Base-by-base conservation (phyloP, 2,797 vertebrate genomes). In the Yasuhikotakia modesta region DNA sequence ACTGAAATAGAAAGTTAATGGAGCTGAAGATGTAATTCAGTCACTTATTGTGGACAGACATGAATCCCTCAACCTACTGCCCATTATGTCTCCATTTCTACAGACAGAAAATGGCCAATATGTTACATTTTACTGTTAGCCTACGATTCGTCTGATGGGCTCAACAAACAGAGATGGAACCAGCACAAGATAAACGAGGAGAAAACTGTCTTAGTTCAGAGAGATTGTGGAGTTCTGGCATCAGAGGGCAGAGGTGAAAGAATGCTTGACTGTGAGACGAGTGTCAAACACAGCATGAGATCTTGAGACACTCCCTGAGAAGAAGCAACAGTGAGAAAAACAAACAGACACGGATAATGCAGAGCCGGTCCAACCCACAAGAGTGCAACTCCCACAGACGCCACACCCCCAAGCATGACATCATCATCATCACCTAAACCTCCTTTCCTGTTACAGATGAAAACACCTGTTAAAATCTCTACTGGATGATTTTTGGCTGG, bases 261-360 rank as follows among this genome's bases (percentile, higher is more conserved):
- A 78, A 48, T 70, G 35, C 87, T n/a, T 88, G 89, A 89, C 81
- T 72, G 79, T 67, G 83, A 84, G 71, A 79, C 81, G 76, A 73
- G 89, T n/a, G n/a, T n/a, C n/a, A n/a, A n/a, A n/a, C n/a, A 93
- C 90, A 91, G 93, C 91, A 94, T 93, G 90, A 87, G 88, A 89
- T 94, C 83, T 94, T 94, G 90, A 89, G 90, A 90, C 90, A 92
- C 91, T 93, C 89, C 95, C 93, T 93, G 92, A 90, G 93, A 94
- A 93, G 92, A 93, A 90, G 92, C 91, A 93, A 91, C 91, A 83
- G 90, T 90, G 89, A 91, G n/a, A 90, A 82, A 88, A 89, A 84
- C 81, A 88, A 74, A 75, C 48, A 78, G 66, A 82, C 64, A 80
- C 89, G 87, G 87, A 89, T 86, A 86, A 87, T 88, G 81, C 86